Conservation (phyloP, 1,140 invertebrate genomes). For the Agrypnia vestita region DNA sequence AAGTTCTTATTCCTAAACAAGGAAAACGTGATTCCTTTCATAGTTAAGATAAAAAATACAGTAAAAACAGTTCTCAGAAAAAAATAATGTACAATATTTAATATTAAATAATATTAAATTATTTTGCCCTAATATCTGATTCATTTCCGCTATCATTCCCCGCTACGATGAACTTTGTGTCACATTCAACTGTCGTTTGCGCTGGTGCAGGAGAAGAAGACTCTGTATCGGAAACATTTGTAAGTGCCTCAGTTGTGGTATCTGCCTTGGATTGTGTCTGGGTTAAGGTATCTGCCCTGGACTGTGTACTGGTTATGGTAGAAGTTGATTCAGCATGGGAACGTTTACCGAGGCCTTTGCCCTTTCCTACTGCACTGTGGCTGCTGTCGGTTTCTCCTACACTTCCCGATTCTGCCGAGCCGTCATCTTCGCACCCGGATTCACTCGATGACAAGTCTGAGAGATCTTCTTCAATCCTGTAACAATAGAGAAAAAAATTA, state of each 20-base stretch:
- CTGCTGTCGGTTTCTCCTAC: background rate
- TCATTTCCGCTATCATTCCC: constrained; percentile 70
- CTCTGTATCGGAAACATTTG: too few relatives aligned
- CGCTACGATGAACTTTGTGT: background rate
- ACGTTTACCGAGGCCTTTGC: constrained; percentile 46
- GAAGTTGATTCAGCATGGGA: background rate
- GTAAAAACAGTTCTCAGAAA: too few relatives aligned
- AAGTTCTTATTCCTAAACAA: too few relatives aligned
- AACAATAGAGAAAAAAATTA: too few relatives aligned
- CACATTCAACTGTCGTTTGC: background rate
- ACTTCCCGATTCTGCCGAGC: constrained; percentile 60
- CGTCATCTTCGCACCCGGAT: constrained; percentile 67
- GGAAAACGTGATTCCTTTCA: too few relatives aligned
- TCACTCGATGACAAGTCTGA: constrained; percentile 70
- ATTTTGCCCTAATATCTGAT: constrained; percentile 63
- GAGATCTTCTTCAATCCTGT: constrained; percentile 69
- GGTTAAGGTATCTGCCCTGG: background rate
- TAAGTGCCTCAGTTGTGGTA: too few relatives aligned
- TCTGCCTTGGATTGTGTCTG: too few relatives aligned
- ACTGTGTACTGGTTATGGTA: background rate
- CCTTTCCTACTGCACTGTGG: constrained; percentile 23
- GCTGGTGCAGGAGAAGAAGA: background rate
- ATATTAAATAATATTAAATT: background rate
- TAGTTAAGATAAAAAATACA: too few relatives aligned
- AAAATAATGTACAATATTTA: too few relatives aligned